A percentile compares a stretch with the other conserved stretches of the same genome.
These are phyloP conservation scores for Chloroceryle inda DNA, from an alignment of 2,797 vertebrate genomes.

Conservation along the genomic window DNA sequence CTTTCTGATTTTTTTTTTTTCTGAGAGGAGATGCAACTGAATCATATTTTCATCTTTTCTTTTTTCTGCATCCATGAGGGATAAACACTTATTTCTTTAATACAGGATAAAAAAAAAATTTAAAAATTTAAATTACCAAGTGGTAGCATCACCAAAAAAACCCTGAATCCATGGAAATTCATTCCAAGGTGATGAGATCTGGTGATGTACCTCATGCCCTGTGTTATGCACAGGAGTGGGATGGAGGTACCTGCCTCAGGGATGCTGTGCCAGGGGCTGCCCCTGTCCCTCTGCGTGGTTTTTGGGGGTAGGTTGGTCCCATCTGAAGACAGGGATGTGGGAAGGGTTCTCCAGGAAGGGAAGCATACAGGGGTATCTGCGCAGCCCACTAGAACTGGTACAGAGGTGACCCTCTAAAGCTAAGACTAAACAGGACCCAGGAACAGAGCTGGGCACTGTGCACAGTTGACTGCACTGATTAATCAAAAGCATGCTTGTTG, in stretches of 20 bases:
- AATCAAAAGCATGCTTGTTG: not conserved
- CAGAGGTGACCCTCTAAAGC: not conserved
- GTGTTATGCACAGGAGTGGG: not conserved
- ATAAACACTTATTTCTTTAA: not conserved
- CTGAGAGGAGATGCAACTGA: not conserved
- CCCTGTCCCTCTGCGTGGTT: not conserved
- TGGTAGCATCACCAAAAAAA: not conserved
- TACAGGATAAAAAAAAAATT: fast-evolving
- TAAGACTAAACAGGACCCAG: not conserved
- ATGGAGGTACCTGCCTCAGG: fast-evolving
- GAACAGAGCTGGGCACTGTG: not conserved
- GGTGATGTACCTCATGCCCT: fast-evolving
- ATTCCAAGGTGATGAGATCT: not conserved
- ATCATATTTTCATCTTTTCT: not conserved
- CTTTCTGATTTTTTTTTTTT: not conserved
- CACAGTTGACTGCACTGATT: not conserved
- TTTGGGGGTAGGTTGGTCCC: not conserved
- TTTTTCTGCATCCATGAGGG: not conserved
- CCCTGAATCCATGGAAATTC: not conserved
- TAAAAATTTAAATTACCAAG: not conserved
- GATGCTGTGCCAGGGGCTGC: not conserved
- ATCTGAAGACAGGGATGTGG: not conserved
- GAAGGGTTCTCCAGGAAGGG: not conserved
- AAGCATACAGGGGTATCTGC: not conserved
- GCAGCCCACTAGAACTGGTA: not conserved